Evolutionary conservation across 2,113 vertebrate species (phyloP).

Genomic region (Larimichthys crocea): DNA sequence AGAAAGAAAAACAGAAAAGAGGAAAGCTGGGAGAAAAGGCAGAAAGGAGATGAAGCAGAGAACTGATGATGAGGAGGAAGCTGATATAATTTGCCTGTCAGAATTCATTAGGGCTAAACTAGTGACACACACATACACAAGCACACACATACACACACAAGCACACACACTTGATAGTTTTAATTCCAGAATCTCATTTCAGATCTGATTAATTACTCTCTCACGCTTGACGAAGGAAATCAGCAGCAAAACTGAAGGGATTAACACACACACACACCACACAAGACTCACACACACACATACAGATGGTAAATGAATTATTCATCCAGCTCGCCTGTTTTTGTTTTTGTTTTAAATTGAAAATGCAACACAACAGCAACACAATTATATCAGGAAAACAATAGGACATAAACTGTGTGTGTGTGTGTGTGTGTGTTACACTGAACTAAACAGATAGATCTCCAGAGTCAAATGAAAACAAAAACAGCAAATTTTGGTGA

Average conservation of each 20-base stretch:
- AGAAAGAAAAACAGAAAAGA: background rate
- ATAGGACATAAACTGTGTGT: slow-evolving; percentile 24
- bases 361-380: slow-evolving; percentile 53
- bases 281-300: slow-evolving; percentile 15
- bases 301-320: slow-evolving; percentile 59
- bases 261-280: slow-evolving; percentile 28
- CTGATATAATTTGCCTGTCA: slow-evolving; percentile 77
- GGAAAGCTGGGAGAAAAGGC: background rate
- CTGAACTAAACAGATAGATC: slow-evolving; percentile 24
- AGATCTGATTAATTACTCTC: slow-evolving; percentile 82
- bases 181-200: slow-evolving; percentile 81
- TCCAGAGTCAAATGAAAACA: slow-evolving; percentile 31
- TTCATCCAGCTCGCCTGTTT: slow-evolving; percentile 55
- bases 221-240: slow-evolving; percentile 79
- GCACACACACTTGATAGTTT: slow-evolving; percentile 40
- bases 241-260: slow-evolving; percentile 76
- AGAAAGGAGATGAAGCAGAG: slow-evolving; percentile 32
- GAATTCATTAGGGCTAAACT: slow-evolving; percentile 71
- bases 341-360: slow-evolving; percentile 60
- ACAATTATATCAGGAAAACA: slow-evolving; percentile 51
- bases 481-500: slow-evolving; percentile 37
- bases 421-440: slow-evolving; percentile 1
- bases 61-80: slow-evolving; percentile 64
- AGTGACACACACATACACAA: slow-evolving; percentile 19
- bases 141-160: slow-evolving; percentile 1